Base-by-base conservation (phyloP, 2,113 vertebrate genomes). In the Eptatretus burgeri region DNA sequence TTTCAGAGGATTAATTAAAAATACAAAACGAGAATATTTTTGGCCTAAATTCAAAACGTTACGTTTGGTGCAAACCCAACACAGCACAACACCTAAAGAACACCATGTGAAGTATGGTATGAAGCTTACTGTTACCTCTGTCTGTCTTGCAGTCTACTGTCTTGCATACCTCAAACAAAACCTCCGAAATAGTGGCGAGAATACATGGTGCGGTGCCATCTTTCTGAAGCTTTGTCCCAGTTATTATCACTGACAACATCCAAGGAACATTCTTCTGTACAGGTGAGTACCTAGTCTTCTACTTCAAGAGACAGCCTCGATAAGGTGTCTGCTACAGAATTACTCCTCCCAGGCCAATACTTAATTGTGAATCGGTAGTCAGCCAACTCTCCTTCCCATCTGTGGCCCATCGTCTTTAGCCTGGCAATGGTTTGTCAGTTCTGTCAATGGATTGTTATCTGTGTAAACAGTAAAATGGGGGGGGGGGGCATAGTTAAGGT, bases 371-470 rank as follows among this genome's bases (percentile, higher is more conserved):
- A 66, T 41, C 66, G 12, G 5, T 65, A 67, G 50, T 67, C 53
- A n/a, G 2, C 66, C 5, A 67, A 49, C 50, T 67, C 1, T 13
- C 14, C 65, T 14, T 56, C 65, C 66, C 66, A 66, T 9, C 62
- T 17, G 62, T 63, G 60, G 8, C 56, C 62, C 14, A 51, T 52
- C 13, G 67, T 65, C 53, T 68, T 69, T 5, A 65, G 50, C 14
- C 67, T 66, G 5, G 65, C 66, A 41, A 2, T 63, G 18, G 18
- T n/a, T 63, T 27, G 66, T 13, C 27, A 68, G 51, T 56, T 66
- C 66, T 27, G 66, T 68, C 8, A 67, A 50, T 7, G 51, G 67
- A 19, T 67, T 67, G 49, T 66, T 50, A 60, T 67, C 2, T 66
- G 1, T 9, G 51, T 51, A 50, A 8, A 69, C 64, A 16, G 49